phyloP scores from a whole-genome alignment of 2,888 invertebrate species.

The Dicyrtomina minuta region DNA sequence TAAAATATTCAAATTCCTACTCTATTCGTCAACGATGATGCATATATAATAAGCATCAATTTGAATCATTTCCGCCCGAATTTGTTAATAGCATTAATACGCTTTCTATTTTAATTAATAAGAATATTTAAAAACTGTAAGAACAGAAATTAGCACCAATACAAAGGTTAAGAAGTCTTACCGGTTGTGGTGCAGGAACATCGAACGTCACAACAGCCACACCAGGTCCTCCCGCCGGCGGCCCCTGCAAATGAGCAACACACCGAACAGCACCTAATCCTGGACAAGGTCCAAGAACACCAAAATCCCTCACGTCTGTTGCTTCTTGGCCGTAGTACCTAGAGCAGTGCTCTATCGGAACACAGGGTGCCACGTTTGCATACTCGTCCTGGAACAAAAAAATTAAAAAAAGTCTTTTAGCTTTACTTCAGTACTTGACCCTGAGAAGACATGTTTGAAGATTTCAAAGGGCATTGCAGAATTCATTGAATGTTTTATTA shows the following conservation, averaged over 20 bases:
- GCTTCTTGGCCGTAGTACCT: slow-evolving; percentile 42
- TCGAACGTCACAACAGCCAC: too few species aligned
- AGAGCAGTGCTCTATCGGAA: slow-evolving; percentile 43
- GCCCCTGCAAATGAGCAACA: background rate
- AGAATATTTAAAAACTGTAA: background rate
- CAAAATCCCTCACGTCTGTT: slow-evolving; percentile 46
- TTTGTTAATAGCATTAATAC: too few species aligned
- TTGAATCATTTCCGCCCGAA: too few species aligned
- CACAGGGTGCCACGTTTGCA: slow-evolving; percentile 37
- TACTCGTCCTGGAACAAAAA: slow-evolving; percentile 40
- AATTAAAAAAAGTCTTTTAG: too few species aligned
- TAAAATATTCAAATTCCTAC: too few species aligned
- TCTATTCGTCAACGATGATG: too few species aligned
- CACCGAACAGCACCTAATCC: slow-evolving; percentile 48
- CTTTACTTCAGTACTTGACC: background rate
- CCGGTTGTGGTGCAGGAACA: background rate
- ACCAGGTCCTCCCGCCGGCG: background rate
- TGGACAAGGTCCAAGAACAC: slow-evolving; percentile 47
- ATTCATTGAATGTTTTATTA: too few species aligned
- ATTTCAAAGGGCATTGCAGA: too few species aligned
- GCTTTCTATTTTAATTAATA: too few species aligned
- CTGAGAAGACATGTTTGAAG: too few species aligned
- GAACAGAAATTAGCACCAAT: background rate
- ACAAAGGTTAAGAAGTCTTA: background rate
- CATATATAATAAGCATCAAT: too few species aligned